These are phyloP conservation scores for Rhagium mordax DNA, from an alignment of 2,888 invertebrate species.

Conservation along the genomic window DNA sequence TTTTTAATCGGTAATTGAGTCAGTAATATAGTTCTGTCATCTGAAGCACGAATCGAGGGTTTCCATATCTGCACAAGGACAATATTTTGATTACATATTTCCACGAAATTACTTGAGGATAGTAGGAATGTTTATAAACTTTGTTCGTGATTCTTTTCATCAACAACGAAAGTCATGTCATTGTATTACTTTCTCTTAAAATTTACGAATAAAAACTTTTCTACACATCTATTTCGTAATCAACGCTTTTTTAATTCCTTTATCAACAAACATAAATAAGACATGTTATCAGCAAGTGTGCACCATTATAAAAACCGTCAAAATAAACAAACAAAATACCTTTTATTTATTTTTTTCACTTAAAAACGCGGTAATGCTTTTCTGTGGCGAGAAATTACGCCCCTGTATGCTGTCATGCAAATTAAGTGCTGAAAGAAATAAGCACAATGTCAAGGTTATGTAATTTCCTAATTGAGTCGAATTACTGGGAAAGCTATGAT, in stretches of 20 bases:
- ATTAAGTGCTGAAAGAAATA: not conserved
- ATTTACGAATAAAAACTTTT: too few relatives aligned
- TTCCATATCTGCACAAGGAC: not conserved
- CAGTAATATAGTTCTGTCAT: not conserved
- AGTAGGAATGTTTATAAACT: not conserved
- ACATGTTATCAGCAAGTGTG: too few relatives aligned
- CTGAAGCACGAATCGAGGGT: not conserved
- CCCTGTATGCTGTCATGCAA: not conserved
- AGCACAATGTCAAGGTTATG: slow-evolving; percentile 33
- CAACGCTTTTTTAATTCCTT: too few relatives aligned
- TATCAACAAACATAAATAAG: too few relatives aligned
- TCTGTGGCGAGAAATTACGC: not conserved
- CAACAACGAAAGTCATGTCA: not conserved
- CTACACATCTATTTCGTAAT: too few relatives aligned
- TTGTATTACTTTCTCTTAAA: too few relatives aligned
- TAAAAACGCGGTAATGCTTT: too few relatives aligned
- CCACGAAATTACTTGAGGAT: too few relatives aligned
- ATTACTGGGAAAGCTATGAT: not conserved
- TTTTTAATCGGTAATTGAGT: not conserved
- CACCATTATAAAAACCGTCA: too few relatives aligned
- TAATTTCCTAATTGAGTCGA: not conserved
- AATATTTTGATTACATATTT: not conserved
- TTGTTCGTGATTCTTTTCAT: not conserved
- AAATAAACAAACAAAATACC: too few relatives aligned
- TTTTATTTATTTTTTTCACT: too few relatives aligned